A percentile compares a stretch with the other conserved stretches of the same genome.
These are phyloP conservation scores for Meta bourneti DNA, from an alignment of 2,888 invertebrate genomes.

Conservation along the genomic window DNA sequence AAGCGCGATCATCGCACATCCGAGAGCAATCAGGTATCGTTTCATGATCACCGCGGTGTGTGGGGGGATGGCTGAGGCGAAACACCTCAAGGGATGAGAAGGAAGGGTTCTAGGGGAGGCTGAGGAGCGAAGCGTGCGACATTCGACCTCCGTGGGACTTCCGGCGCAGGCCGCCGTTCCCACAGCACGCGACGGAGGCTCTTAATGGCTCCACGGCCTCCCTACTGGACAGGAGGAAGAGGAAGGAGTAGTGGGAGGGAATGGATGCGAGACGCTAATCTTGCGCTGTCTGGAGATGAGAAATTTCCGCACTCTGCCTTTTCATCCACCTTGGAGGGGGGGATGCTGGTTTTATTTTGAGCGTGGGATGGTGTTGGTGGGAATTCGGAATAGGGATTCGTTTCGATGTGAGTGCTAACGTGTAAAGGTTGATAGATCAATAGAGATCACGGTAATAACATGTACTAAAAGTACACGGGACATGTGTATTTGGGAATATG, in stretches of 20 bases:
- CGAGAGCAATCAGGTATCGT: too few relatives aligned
- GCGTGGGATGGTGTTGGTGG: neutral
- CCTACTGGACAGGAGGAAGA: neutral
- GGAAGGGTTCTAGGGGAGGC: slow-evolving; percentile 17
- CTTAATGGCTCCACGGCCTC: slow-evolving; percentile 10
- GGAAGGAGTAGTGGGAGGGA: slow-evolving; percentile 6
- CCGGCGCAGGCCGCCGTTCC: slow-evolving; percentile 53
- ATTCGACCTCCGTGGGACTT: slow-evolving; percentile 73
- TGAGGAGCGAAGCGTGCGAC: slow-evolving; percentile 35
- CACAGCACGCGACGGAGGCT: slow-evolving; percentile 31
- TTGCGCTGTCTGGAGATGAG: neutral
- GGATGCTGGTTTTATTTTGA: neutral
- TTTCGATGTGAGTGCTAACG: neutral
- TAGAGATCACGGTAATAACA: too few relatives aligned
- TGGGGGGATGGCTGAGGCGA: neutral
- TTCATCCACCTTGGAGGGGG: neutral
- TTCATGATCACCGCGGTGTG: too few relatives aligned
- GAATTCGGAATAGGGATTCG: neutral
- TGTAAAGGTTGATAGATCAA: too few relatives aligned
- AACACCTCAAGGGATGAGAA: neutral
- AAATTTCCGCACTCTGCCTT: too few relatives aligned
- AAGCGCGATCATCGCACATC: too few relatives aligned
- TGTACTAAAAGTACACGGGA: too few relatives aligned
- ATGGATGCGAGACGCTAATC: neutral
- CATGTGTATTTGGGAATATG: too few relatives aligned